phyloP scores from a whole-genome alignment of 2,888 invertebrate species.

The Perdita meconis region DNA sequence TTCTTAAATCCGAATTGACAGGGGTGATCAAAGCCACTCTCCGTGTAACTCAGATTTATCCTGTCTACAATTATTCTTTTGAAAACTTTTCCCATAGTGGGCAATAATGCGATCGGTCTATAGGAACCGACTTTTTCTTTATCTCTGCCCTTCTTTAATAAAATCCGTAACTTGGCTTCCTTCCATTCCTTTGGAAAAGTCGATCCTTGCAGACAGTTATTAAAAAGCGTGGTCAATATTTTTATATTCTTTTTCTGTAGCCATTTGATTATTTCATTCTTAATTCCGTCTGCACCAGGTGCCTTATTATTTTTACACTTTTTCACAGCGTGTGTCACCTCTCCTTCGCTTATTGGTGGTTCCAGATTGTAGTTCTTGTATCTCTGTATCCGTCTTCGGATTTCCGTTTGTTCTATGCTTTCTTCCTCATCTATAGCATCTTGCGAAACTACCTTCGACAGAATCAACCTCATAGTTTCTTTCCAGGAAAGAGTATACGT shows the following conservation, averaged over 20 bases:
- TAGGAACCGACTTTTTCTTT: not conserved
- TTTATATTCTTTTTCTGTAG: not conserved
- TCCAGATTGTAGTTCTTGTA: conserved; percentile 1
- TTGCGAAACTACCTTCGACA: not conserved
- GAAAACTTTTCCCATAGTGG: conserved; percentile 7
- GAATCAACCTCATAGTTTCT: not conserved
- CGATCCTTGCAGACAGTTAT: not conserved
- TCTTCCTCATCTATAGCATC: not conserved
- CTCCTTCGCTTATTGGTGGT: too few species aligned
- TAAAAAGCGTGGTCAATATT: not conserved
- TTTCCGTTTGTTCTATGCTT: not conserved
- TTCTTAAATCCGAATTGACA: conserved; percentile 16
- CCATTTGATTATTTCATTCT: not conserved
- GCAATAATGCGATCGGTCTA: conserved; percentile 24
- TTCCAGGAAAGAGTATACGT: too few species aligned
- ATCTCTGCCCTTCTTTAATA: conserved; percentile 20
- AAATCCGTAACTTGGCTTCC: not conserved
- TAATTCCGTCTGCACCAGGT: conserved; percentile 10
- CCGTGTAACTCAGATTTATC: not conserved
- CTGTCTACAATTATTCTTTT: conserved; percentile 15
- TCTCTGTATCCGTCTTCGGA: not conserved
- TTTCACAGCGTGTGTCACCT: conserved; percentile 8
- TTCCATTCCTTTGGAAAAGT: conserved; percentile 18
- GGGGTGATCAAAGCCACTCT: not conserved
- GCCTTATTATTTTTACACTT: conserved; percentile 18